Conservation (phyloP, 2,797 vertebrate species). For the Malurus leucopterus region DNA sequence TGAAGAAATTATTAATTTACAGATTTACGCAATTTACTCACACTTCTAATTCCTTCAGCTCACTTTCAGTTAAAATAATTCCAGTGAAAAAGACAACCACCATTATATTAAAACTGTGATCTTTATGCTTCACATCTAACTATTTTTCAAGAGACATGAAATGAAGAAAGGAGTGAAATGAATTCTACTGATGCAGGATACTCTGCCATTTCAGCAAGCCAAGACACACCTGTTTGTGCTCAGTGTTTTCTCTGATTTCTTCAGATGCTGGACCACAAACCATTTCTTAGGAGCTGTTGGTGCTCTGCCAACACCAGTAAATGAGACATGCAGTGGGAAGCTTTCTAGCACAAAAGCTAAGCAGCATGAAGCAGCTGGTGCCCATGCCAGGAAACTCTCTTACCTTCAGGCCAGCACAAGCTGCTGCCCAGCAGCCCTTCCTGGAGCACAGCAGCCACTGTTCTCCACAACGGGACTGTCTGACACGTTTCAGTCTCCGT, state of each 20-base stretch:
- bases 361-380: background rate
- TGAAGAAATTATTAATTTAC: background rate
- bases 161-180: fast-evolving
- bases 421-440: fast-evolving
- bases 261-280: background rate
- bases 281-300: background rate
- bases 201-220: background rate
- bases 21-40: background rate
- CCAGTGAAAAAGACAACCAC: background rate
- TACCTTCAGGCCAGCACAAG: fast-evolving
- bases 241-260: background rate
- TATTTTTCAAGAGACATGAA: background rate
- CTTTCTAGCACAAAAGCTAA: background rate
- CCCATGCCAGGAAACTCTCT: background rate
- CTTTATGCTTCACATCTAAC: background rate
- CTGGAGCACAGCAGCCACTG: fast-evolving
- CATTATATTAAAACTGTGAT: background rate
- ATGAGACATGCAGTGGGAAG: fast-evolving
- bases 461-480: background rate
- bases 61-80: background rate
- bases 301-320: background rate
- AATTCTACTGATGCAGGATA: background rate
- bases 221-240: background rate
- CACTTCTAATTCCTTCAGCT: background rate
- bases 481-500: fast-evolving